Evolutionary conservation across 2,888 invertebrate genomes (phyloP).

Genomic region (Hirtodrosophila cameraria): DNA sequence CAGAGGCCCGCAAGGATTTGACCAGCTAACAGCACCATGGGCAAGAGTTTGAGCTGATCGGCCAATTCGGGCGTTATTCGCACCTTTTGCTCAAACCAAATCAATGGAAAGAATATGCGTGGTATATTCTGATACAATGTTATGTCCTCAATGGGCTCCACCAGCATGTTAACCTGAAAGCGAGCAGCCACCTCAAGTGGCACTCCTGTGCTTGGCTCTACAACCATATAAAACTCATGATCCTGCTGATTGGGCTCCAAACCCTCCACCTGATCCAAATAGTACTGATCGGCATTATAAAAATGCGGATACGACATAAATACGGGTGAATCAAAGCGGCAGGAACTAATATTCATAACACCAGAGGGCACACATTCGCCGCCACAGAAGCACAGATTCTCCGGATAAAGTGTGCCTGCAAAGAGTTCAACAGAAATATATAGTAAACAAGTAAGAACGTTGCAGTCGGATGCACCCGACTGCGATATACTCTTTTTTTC

Average conservation of each 20-base stretch:
- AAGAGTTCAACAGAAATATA: too few relatives aligned
- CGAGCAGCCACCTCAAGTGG: conserved; percentile 90
- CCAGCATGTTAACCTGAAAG: conserved; percentile 91
- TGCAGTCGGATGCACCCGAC: too few relatives aligned
- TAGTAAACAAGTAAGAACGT: too few relatives aligned
- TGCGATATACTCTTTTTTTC: too few relatives aligned
- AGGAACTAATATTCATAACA: conserved; percentile 90
- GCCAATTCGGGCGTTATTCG: conserved; percentile 86
- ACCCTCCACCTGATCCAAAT: conserved; percentile 88
- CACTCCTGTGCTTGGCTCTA: conserved; percentile 91
- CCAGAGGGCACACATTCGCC: conserved; percentile 90
- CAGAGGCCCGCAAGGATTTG: conserved; percentile 85
- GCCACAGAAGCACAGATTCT: conserved; percentile 89
- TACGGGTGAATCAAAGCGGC: conserved; percentile 92
- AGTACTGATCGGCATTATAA: conserved; percentile 89
- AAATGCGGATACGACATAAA: conserved; percentile 95
- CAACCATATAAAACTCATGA: conserved; percentile 90
- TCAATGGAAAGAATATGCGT: conserved; percentile 88
- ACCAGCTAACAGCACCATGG: conserved; percentile 85
- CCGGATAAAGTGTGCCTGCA: conserved; percentile 86
- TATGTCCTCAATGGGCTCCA: conserved; percentile 88
- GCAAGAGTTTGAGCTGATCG: conserved; percentile 85
- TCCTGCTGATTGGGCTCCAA: conserved; percentile 87
- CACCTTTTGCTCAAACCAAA: conserved; percentile 91
- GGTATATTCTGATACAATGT: conserved; percentile 88